Conservation (phyloP, 2,797 vertebrate genomes). For the Dendrocincla tyrannina region DNA sequence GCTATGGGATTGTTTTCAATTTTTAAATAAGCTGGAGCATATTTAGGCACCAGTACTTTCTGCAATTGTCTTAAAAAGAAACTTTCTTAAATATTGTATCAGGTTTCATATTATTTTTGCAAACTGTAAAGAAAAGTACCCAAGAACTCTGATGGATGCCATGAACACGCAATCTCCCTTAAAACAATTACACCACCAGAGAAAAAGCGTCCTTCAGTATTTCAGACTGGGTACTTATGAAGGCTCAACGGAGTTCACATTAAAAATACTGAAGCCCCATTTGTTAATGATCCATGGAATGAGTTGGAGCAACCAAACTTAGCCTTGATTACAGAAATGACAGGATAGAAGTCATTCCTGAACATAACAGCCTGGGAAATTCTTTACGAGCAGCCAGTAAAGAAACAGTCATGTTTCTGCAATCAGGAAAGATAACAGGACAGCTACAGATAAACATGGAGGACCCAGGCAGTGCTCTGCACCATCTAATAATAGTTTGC, state of each 20-base stretch:
- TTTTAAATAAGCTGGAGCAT: background rate
- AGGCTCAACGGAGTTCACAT: background rate
- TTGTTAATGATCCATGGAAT: background rate
- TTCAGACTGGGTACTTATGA: background rate
- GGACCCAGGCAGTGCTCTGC: background rate
- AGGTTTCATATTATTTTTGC: background rate
- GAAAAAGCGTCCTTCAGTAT: background rate
- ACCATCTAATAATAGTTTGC: background rate
- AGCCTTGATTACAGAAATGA: background rate
- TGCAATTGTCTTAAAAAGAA: background rate
- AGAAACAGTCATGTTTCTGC: background rate
- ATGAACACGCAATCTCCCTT: background rate
- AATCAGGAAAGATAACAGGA: constrained; percentile 6
- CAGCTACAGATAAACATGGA: background rate
- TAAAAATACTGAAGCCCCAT: background rate
- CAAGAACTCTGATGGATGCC: background rate
- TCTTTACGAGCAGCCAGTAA: background rate
- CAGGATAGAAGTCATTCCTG: background rate
- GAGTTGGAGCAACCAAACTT: background rate
- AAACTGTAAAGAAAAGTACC: background rate
- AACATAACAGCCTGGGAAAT: background rate
- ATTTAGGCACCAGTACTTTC: background rate
- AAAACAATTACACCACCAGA: background rate
- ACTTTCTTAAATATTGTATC: background rate
- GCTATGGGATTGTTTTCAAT: background rate